Evolutionary conservation across 2,113 vertebrate species (phyloP).

Genomic region (Meriones unguiculatus): DNA sequence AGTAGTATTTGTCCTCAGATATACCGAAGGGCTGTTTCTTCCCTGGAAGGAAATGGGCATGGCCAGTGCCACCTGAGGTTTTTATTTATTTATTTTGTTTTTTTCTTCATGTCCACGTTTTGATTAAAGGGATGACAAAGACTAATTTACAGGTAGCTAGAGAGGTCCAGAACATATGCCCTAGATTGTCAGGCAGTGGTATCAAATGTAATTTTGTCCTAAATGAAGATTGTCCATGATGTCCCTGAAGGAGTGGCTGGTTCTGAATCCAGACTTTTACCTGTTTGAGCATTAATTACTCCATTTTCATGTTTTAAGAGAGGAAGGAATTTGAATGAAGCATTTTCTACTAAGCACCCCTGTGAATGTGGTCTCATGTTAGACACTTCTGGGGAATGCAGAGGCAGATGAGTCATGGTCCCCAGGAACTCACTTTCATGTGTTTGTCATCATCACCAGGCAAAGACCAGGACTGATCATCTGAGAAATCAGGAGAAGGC

Average conservation of each 20-base stretch:
- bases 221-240: neutral
- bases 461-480: neutral
- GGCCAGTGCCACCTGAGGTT: neutral
- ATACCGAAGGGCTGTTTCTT: neutral
- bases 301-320: conserved; percentile 8
- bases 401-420: neutral
- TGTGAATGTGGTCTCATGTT: neutral
- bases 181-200: neutral
- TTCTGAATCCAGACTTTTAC: neutral
- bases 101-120: neutral
- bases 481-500: neutral
- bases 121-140: neutral
- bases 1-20: conserved; percentile 11
- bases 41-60: neutral
- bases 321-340: neutral
- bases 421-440: neutral
- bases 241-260: neutral
- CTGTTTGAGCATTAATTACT: neutral
- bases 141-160: neutral
- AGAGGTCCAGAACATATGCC: neutral
- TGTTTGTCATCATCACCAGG: neutral
- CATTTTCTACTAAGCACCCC: neutral
- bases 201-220: conserved; percentile 2
- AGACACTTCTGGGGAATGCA: too few relatives aligned
- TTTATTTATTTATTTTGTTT: neutral